These are phyloP conservation scores for Brachyalestes nurse DNA, from an alignment of 2,797 vertebrate species.

Conservation along the genomic window DNA sequence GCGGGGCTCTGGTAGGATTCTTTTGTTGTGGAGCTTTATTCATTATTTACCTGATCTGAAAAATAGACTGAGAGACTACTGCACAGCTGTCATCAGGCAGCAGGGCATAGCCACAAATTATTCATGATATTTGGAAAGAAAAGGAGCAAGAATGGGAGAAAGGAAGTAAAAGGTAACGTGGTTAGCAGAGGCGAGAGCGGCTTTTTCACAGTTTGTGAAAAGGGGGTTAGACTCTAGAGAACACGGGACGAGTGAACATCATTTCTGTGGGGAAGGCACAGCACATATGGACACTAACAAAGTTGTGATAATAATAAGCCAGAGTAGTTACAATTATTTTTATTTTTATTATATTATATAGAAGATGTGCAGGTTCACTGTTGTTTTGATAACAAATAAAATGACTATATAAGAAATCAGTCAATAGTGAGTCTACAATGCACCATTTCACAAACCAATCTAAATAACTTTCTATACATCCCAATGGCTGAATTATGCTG, in stretches of 20 bases:
- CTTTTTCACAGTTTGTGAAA: constrained; percentile 50
- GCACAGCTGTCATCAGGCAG: constrained; percentile 81
- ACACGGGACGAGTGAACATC: constrained; percentile 1
- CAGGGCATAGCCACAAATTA: constrained; percentile 78
- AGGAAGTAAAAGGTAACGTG: constrained; percentile 68
- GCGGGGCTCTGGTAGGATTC: constrained; percentile 69
- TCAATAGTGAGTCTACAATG: no score
- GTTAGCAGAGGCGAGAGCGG: constrained; percentile 61
- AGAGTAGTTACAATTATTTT: no score
- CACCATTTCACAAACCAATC: no score
- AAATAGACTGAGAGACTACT: constrained; percentile 80
- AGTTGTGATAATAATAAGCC: no score
- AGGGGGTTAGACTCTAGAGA: constrained; percentile 35
- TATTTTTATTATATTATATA: no score
- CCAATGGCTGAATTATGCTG: no score
- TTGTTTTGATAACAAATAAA: no score
- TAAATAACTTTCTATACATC: no score
- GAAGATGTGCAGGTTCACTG: no score
- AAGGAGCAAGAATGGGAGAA: constrained; percentile 63
- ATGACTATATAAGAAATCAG: no score
- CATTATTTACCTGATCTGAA: constrained; percentile 85
- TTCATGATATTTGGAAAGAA: constrained; percentile 77
- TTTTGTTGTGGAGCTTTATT: constrained; percentile 80
- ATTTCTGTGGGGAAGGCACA: no score
- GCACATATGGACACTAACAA: not conserved